phyloP scores from a whole-genome alignment of 2,888 invertebrate species.

The Melanchra persicariae region DNA sequence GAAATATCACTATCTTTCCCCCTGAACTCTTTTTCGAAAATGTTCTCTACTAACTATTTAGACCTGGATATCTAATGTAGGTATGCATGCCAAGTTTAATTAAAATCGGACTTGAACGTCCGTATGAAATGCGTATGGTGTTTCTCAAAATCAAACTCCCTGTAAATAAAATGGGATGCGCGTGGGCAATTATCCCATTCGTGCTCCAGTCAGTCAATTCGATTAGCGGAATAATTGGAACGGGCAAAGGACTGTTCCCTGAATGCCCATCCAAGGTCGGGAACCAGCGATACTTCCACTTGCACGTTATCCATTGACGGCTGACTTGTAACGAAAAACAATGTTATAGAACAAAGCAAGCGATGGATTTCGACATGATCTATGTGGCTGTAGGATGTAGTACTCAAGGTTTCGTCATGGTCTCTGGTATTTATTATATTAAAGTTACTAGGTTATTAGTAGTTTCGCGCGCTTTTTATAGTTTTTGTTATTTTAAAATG shows the following conservation, averaged over 20 bases:
- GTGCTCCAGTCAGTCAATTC: slow-evolving; percentile 86
- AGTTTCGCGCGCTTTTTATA: not conserved
- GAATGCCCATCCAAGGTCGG: slow-evolving; percentile 76
- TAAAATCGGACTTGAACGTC: too few relatives aligned
- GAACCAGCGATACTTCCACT: slow-evolving; percentile 9
- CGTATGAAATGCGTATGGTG: too few relatives aligned
- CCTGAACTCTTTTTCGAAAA: too few relatives aligned
- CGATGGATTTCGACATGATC: slow-evolving; percentile 25
- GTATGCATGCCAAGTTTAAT: too few relatives aligned
- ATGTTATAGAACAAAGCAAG: not conserved
- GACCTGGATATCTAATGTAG: too few relatives aligned
- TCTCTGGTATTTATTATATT: slow-evolving; percentile 41
- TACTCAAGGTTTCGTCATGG: slow-evolving; percentile 49
- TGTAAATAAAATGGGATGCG: slow-evolving; percentile 80
- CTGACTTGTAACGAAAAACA: not conserved
- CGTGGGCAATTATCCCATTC: slow-evolving; percentile 88
- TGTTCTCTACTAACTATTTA: too few relatives aligned
- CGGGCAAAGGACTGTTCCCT: slow-evolving; percentile 81
- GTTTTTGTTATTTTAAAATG: too few relatives aligned
- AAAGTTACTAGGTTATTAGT: not conserved
- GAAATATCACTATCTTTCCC: too few relatives aligned
- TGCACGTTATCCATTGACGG: slow-evolving; percentile 19
- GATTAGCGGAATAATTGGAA: slow-evolving; percentile 86
- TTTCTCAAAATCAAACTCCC: slow-evolving; percentile 57
- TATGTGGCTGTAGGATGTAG: slow-evolving; percentile 18